Conservation (phyloP, 2,888 invertebrate species). For the Lepeophtheirus nordmannii region DNA sequence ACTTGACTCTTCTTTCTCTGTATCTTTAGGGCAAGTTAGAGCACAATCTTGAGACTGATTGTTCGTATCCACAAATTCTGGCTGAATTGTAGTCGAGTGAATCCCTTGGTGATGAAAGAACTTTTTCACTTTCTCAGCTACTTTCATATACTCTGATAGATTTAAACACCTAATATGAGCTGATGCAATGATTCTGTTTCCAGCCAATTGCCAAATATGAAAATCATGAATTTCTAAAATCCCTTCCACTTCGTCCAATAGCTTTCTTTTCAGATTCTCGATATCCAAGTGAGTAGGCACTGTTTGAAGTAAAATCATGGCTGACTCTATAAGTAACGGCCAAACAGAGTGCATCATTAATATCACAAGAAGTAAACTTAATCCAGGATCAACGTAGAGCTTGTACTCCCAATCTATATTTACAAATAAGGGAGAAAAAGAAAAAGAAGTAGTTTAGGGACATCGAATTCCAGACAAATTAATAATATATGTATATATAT, state of each 20-base stretch:
- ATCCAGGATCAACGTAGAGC: slow-evolving; percentile 79
- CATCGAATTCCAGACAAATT: background rate
- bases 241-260: slow-evolving; percentile 78
- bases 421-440: background rate
- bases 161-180: slow-evolving; percentile 75
- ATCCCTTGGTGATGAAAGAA: slow-evolving; percentile 97
- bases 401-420: slow-evolving; percentile 42
- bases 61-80: slow-evolving; percentile 68
- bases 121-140: slow-evolving; percentile 80
- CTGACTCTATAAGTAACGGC: slow-evolving; percentile 82
- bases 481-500: background rate
- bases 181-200: slow-evolving; percentile 88
- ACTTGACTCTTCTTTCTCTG: background rate
- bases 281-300: slow-evolving; percentile 88
- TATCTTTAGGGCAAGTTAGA: slow-evolving; percentile 62
- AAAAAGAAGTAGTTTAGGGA: background rate
- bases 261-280: slow-evolving; percentile 40
- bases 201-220: slow-evolving; percentile 95
- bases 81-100: slow-evolving; percentile 95
- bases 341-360: slow-evolving; percentile 53
- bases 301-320: slow-evolving; percentile 87
- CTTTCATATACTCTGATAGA: slow-evolving; percentile 77
- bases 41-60: slow-evolving; percentile 45
- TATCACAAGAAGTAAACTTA: slow-evolving; percentile 15
- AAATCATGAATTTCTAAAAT: slow-evolving; percentile 92